Conservation (phyloP, 2,113 vertebrate species). For the Trematocara macrostoma region DNA sequence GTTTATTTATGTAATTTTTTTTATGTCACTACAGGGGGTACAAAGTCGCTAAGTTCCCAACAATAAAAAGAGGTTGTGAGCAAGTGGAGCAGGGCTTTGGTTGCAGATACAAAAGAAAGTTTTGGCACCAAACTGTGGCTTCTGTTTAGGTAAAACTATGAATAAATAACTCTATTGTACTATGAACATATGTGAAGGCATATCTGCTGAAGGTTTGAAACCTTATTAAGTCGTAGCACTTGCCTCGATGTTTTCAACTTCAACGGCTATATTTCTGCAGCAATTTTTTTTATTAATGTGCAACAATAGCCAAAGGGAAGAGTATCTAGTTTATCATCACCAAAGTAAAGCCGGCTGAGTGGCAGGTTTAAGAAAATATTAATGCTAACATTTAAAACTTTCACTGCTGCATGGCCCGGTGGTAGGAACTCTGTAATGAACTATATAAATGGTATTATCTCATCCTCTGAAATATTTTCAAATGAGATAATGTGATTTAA, state of each 20-base stretch:
- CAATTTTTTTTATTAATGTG: background rate
- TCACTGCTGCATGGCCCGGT: background rate
- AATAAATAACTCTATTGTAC: background rate
- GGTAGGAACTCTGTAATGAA: background rate
- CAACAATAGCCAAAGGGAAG: background rate
- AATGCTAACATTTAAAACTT: rapidly evolving
- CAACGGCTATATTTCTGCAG: rapidly evolving
- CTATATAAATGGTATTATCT: background rate
- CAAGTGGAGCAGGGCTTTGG: background rate
- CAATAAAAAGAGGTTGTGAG: background rate
- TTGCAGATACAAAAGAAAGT: background rate
- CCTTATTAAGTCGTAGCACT: background rate
- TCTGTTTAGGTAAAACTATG: background rate
- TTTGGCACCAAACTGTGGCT: background rate
- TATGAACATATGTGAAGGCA: rapidly evolving
- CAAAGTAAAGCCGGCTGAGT: background rate
- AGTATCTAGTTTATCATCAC: background rate
- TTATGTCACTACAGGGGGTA: background rate
- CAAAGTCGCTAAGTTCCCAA: background rate
- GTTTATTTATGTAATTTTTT: rapidly evolving
- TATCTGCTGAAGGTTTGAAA: background rate
- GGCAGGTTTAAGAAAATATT: background rate
- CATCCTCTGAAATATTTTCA: background rate
- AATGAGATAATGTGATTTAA: background rate
- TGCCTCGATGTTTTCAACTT: background rate